Conservation (phyloP, 2,888 invertebrate species). For the Macaria notata region DNA sequence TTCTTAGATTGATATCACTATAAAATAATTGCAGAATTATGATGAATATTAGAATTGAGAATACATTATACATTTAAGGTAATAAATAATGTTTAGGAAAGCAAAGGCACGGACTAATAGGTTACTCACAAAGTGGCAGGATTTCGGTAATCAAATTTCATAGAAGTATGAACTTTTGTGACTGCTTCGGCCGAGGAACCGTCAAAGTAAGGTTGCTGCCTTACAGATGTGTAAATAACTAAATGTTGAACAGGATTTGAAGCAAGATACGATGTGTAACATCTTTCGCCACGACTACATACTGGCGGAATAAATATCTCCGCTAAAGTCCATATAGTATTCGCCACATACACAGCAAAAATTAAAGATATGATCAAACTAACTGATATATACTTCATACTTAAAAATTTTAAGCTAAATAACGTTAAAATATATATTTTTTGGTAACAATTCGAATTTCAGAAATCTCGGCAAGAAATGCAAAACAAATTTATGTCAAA, state of each 20-base stretch:
- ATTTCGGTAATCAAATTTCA: constrained; percentile 85
- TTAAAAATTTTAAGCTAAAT: constrained; percentile 14
- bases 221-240: constrained; percentile 85
- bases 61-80: too few relatives aligned
- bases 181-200: constrained; percentile 69
- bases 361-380: constrained; percentile 83
- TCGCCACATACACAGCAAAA: constrained; percentile 86
- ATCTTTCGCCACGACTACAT: constrained; percentile 84
- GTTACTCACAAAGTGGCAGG: constrained; percentile 62
- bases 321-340: constrained; percentile 89
- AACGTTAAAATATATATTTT: neutral
- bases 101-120: too few relatives aligned
- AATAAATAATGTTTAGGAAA: too few relatives aligned
- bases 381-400: constrained; percentile 81
- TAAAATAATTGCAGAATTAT: constrained; percentile 10
- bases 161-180: constrained; percentile 81
- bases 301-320: constrained; percentile 87
- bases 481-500: neutral
- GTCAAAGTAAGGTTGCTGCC: constrained; percentile 77
- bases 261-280: constrained; percentile 87
- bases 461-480: neutral
- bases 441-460: constrained; percentile 2
- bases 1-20: constrained; percentile 85
- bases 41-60: neutral
- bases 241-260: constrained; percentile 86